Evolutionary conservation across 1,140 invertebrate genomes (phyloP), one percentile per base, ranked within the genome.

Genomic region (Nixonia krombeini): DNA sequence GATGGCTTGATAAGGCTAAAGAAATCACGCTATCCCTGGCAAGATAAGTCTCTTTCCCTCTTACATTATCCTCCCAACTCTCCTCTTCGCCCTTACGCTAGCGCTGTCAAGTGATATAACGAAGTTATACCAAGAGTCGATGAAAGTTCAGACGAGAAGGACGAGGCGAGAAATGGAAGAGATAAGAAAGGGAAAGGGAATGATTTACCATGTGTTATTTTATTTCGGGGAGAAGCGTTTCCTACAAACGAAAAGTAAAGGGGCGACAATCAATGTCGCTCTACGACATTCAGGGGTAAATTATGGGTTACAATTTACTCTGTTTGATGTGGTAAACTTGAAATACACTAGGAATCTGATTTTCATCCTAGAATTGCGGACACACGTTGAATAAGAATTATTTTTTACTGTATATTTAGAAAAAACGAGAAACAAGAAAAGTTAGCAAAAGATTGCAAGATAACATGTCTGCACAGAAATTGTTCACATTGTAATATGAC

Each of bases 1-100:
- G 41, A 47, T 52, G 61, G 58, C 29, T 42, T 58, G 65, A 69
- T 63, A 58, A 28, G 49, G 42, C 58, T 57, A 57, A 53, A 62
- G 53, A 62, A 63, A 69, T 69, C 47, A 63, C 49, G 58, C 56
- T 44, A 63, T 53, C 58, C 38, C 49, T 37, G 52, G 37, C 35
- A 28, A 49, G 26, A 25, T 44, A 52, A 58, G 49, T 49, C 41
- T 59, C 51, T 52, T 50, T 56, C 9, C 51, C 58, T 58, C 53
- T 62, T 62, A 49, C 57, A 53, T 52, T 53, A 62, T 68, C 47
- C 49, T 47, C 57, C 61, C 44, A 7, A 15, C 35, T 8, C 35
- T 2, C n/a, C n/a, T 12, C 10, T 29, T 28, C 13, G n/a, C 13
- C 57, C 49, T 63, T n/a, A 35, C 55, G 50, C 58, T 50, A 67